Evolutionary conservation across 2,888 invertebrate species (phyloP), one percentile per base, ranked within the genome.

Genomic region (Onchidella celtica): DNA sequence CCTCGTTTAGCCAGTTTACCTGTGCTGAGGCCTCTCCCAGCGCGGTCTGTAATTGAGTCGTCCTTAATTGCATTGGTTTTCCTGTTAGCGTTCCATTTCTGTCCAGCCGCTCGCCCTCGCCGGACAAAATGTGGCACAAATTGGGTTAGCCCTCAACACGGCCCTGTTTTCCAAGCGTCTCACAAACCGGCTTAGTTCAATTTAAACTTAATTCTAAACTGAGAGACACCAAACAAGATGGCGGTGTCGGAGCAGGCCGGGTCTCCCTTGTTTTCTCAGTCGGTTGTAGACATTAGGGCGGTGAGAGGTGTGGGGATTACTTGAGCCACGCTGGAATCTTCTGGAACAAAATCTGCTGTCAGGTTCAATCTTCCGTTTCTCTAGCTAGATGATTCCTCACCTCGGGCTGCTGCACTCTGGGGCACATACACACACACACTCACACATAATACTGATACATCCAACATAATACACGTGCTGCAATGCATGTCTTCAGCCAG

Each of bases 151-250:
- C 55, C n/a, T 72, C 32, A 32, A 72, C 55, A 57, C 29, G 55
- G 17, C 57, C 34, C 57, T 27, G 55, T 69, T 69, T 69, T 40
- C 27, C 47, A 29, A 29, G 2, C 29, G 24, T 11, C 32, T 57
- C 21, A 55, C n/a, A 72, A 72, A n/a, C 55, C 32, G 38, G 72
- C 38, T 72, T 72, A 1, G 29, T 32, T 57, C 55, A 72, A 72
- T 72, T 72, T 72, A 29, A 72, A 72, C 55, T 21, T 72, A 72
- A 72, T 72, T 34, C 57, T 55, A 57, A 72, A 2, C 57, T 72
- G 17, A 57, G 72, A n/a, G 32, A 57, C 47, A 29, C 21, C 29
- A 72, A 72, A 72, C 72, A 72, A 34, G 4, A 9, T 57, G 3
- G 72, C 6, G n/a, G 0, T n/a, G 55, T 32, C 32, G 4, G 2